Percentiles rank a stretch among this genome's conserved stretches.
Conservation (phyloP, 1,140 invertebrate genomes). For the Plectrocnemia conspersa region DNA sequence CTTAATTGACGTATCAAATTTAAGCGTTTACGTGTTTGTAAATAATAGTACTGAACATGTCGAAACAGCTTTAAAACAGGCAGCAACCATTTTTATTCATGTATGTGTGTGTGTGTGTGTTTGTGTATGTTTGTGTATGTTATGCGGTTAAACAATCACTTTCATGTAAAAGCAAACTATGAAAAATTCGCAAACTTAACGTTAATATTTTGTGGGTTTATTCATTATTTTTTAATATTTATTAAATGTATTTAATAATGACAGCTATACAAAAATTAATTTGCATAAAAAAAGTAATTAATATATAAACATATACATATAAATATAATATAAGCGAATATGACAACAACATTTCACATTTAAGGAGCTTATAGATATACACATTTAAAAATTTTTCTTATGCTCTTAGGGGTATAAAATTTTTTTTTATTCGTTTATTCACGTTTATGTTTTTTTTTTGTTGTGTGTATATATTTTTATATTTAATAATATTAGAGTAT, state of each 20-base stretch:
- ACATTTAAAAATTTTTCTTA: conserved; percentile 13
- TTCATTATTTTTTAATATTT: too few species aligned
- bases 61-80: too few species aligned
- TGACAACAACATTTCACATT: conserved; percentile 16
- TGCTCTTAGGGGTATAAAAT: conserved; percentile 11
- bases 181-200: conserved; percentile 10
- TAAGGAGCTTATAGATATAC: conserved; percentile 13
- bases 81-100: neutral
- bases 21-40: too few species aligned
- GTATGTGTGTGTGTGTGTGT: neutral
- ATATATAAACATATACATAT: too few species aligned
- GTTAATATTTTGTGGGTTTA: conserved; percentile 5
- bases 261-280: conserved; percentile 14
- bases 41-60: too few species aligned
- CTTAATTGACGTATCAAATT: too few species aligned
- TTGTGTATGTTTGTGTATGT: conserved; percentile 7
- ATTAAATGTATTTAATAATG: too few species aligned
- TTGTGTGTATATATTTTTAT: too few species aligned
- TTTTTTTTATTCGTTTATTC: too few species aligned
- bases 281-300: conserved; percentile 6
- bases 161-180: conserved; percentile 9
- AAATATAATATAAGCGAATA: conserved; percentile 2
- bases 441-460: too few species aligned
- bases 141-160: too few species aligned
- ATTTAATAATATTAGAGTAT: conserved; percentile 9